Evolutionary conservation across 1,140 invertebrate genomes (phyloP), one percentile per base, ranked within the genome.

Genomic region (Pissodes strobi): DNA sequence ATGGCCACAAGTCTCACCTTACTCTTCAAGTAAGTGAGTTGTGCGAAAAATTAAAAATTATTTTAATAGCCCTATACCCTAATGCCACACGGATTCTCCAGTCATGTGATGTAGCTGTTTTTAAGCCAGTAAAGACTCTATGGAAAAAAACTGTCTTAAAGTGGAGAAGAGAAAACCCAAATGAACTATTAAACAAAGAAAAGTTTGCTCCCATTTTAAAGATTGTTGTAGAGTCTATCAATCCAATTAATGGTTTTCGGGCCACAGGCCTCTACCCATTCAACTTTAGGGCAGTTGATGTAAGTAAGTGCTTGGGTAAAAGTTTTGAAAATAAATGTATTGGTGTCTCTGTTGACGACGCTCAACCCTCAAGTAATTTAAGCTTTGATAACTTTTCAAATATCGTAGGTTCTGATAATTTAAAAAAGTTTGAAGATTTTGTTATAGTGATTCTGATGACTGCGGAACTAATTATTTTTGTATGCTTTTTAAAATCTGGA

Each of bases 51-150:
- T 58, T 72, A n/a, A n/a, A n/a, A n/a, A n/a, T 76, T 19, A 67
- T 76, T n/a, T n/a, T n/a, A n/a, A n/a, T n/a, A 4, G 64, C 69
- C 2, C 52, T 75, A 21, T 72, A 72, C 56, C 70, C 72, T 12
- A 76, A 77, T 66, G 69, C 72, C 4, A 76, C 73, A 1, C 5
- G 45, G 18, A 51, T 60, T 4, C 21, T 60, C 1, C 57, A 60
- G 15, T 18, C 17, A 68, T 38, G 34, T 12, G 52, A 56, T 56
- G 52, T 56, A 9, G 18, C 34, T 67, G 43, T 68, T 70, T 17
- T 62, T 69, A 13, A 41, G 56, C 52, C 52, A 8, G 22, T 66
- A 45, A 62, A 66, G 41, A 27, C 34, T 18, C 27, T 5, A 17
- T 66, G 57, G 64, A 61, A 55, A 38, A 62, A 62, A 15, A 39